phyloP scores from a whole-genome alignment of 2,888 invertebrate species.

The Cerceris rybyensis region DNA sequence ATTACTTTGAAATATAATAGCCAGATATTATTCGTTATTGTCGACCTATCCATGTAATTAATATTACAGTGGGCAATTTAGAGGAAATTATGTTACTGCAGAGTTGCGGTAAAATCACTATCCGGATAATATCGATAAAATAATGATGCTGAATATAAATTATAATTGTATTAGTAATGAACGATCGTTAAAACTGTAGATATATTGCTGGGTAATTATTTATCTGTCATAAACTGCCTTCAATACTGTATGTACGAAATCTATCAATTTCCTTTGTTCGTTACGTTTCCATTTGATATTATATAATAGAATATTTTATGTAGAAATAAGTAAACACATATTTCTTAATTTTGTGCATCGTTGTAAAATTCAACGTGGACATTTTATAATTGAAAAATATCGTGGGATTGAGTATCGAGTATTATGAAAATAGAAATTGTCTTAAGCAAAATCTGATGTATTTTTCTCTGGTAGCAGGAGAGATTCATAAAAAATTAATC shows the following conservation, averaged over 20 bases:
- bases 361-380: too few relatives aligned
- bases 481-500: not conserved
- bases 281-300: too few relatives aligned
- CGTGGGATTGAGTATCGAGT: too few relatives aligned
- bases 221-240: too few relatives aligned
- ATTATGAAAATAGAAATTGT: not conserved
- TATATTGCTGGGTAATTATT: not conserved
- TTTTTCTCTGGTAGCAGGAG: not conserved
- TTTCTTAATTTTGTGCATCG: too few relatives aligned
- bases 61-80: slow-evolving; percentile 13
- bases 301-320: too few relatives aligned
- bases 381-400: too few relatives aligned
- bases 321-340: too few relatives aligned
- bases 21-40: not conserved
- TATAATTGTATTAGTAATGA: not conserved
- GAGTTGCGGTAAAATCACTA: not conserved
- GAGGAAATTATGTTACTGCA: slow-evolving; percentile 13
- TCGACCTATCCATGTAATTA: not conserved
- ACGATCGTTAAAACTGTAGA: not conserved
- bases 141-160: not conserved
- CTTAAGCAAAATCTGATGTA: not conserved
- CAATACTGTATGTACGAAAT: too few relatives aligned
- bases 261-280: too few relatives aligned
- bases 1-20: not conserved
- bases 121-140: slow-evolving; percentile 14